Evolutionary conservation across 2,888 invertebrate genomes (phyloP), one percentile per base, ranked within the genome.

Genomic region (Rutpela maculata): DNA sequence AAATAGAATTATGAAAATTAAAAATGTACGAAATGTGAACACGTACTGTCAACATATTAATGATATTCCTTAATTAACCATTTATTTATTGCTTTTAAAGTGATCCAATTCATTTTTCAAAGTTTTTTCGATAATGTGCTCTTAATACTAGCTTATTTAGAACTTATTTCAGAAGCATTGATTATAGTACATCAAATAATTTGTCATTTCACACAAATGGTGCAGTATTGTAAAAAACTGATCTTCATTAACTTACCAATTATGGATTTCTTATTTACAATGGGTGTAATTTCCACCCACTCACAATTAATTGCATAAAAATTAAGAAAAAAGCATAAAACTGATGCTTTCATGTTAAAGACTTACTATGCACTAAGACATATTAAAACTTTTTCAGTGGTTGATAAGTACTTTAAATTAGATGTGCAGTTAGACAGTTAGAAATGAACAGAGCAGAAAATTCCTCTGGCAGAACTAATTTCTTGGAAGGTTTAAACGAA

Each of bases 201-300:
- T 35, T 10, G 38, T 38, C 43, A 19, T 73, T n/a, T 56, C 3
- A 31, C 17, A 19, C 59, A 59, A 17, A 59, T 11, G 59, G 22
- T 19, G 9, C 19, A 22, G 38, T 7, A 43, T 11, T 43, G 12
- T 15, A 11, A 43, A 12, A 43, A 2, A 50, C n/a, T 3, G 5
- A n/a, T n/a, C n/a, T n/a, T 43, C 15, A 1, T 43, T 15, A 50
- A 50, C 50, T 74, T 69, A 82, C 81, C 75, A 18, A 75, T 66
- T n/a, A 62, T 31, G 62, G 74, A 69, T 70, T 81, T 78, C 50
- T 67, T 73, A 62, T 78, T 80, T 38, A 72, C n/a, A 59, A 83
- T 74, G 74, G 85, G 85, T 10, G 82, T 76, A 71, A 87, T 84
- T 83, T 86, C 86, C 5, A 87, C 83, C 87, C 87, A 87, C 17